phyloP scores from a whole-genome alignment of 2,113 vertebrate genomes.

The Thinocorus orbignyianus region DNA sequence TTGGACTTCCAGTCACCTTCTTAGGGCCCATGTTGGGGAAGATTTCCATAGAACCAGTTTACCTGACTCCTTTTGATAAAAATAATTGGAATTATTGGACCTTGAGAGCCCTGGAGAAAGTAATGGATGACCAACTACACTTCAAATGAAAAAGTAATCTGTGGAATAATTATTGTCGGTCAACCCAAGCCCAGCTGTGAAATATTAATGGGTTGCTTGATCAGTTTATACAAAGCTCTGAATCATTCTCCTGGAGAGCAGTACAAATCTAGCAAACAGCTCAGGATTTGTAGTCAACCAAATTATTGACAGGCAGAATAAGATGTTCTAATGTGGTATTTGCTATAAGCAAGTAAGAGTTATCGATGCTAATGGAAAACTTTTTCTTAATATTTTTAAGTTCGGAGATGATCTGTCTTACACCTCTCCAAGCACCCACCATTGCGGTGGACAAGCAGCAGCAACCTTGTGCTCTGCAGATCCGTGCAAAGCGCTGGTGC shows the following conservation, averaged over 20 bases:
- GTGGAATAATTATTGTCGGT: conserved; percentile 40
- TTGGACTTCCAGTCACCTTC: not conserved
- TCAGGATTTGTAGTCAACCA: not conserved
- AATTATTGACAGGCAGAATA: not conserved
- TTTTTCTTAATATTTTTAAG: not conserved
- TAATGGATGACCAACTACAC: conserved; percentile 48
- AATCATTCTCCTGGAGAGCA: conserved; percentile 14
- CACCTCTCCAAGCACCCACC: not conserved
- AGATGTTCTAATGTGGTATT: not conserved
- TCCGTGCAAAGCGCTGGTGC: not conserved
- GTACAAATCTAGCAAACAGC: not conserved
- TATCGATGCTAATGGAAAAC: not conserved
- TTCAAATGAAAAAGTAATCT: conserved; percentile 26
- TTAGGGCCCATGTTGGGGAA: not conserved
- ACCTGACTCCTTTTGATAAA: conserved; percentile 18
- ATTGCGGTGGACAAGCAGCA: not conserved
- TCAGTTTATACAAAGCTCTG: conserved; percentile 38
- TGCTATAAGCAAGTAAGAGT: not conserved
- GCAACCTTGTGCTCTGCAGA: not conserved
- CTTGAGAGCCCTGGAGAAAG: conserved; percentile 9
- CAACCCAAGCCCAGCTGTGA: conserved; percentile 3
- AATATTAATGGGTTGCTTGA: conserved; percentile 51
- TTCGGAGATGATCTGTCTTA: not conserved
- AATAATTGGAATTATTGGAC: conserved; percentile 44
- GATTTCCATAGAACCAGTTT: not conserved